phyloP scores from a whole-genome alignment of 2,888 invertebrate species.

The Apamea anceps region DNA sequence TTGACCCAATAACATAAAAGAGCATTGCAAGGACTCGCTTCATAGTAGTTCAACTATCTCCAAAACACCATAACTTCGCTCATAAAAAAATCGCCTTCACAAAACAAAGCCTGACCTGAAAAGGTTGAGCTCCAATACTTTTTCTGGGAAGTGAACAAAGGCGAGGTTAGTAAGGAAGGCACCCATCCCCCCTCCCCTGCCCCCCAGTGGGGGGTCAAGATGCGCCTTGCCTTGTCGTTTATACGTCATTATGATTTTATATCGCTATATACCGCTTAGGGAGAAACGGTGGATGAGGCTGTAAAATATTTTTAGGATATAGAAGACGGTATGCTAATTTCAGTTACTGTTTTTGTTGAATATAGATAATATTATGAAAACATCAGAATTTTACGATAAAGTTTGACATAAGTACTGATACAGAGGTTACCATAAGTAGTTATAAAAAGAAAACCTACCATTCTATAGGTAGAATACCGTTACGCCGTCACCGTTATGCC shows the following conservation, averaged over 20 bases:
- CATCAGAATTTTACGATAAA: background rate
- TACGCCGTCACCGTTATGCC: no score
- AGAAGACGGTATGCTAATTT: constrained; percentile 27
- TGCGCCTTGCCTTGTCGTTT: constrained; percentile 68
- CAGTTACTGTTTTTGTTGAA: background rate
- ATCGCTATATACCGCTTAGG: constrained; percentile 59
- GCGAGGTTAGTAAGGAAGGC: constrained; percentile 76
- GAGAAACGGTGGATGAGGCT: constrained; percentile 29
- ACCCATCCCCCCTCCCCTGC: constrained; percentile 48
- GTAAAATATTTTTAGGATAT: constrained; percentile 38
- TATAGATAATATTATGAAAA: background rate
- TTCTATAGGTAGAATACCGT: no score
- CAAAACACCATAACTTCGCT: background rate
- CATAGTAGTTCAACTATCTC: background rate
- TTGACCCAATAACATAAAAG: background rate
- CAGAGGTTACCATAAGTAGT: no score
- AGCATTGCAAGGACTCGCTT: background rate
- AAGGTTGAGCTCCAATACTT: constrained; percentile 65
- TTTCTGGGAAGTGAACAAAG: constrained; percentile 77
- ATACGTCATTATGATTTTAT: constrained; percentile 69
- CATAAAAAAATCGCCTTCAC: constrained; percentile 51
- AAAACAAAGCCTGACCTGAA: constrained; percentile 61
- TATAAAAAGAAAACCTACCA: no score
- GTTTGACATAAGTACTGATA: background rate
- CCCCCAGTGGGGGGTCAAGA: constrained; percentile 62